A percentile compares a stretch with the other conserved stretches of the same genome.
phyloP scores from a whole-genome alignment of 2,113 vertebrate species.

The Myotis brandtii region DNA sequence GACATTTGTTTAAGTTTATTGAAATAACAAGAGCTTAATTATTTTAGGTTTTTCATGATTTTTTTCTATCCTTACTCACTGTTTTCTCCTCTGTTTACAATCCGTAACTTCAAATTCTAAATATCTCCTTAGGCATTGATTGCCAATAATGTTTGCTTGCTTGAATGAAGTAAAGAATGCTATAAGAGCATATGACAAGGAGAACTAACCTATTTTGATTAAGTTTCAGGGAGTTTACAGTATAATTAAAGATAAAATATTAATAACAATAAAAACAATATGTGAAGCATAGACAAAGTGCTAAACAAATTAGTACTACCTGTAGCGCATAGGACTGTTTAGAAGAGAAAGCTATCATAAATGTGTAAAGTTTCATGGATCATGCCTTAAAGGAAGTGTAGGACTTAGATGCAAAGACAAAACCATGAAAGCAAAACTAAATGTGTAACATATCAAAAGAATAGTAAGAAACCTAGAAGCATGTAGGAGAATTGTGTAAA shows the following conservation, averaged over 20 bases:
- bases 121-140: neutral
- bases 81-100: slow-evolving; percentile 10
- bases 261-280: slow-evolving; percentile 24
- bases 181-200: neutral
- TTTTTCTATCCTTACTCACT: neutral
- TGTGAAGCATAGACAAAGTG: neutral
- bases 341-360: neutral
- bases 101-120: neutral
- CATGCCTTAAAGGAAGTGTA: neutral
- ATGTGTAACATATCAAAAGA: neutral
- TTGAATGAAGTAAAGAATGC: neutral
- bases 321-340: neutral
- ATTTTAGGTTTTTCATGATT: neutral
- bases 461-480: neutral
- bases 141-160: neutral
- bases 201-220: neutral
- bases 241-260: neutral
- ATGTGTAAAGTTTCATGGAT: neutral
- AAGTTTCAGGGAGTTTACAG: neutral
- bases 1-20: neutral
- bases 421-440: neutral
- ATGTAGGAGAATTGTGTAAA: neutral
- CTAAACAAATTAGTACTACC: neutral
- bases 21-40: slow-evolving; percentile 9
- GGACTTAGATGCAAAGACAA: neutral